phyloP scores from a whole-genome alignment of 2,888 invertebrate genomes.

The Cremastinae sp. region DNA sequence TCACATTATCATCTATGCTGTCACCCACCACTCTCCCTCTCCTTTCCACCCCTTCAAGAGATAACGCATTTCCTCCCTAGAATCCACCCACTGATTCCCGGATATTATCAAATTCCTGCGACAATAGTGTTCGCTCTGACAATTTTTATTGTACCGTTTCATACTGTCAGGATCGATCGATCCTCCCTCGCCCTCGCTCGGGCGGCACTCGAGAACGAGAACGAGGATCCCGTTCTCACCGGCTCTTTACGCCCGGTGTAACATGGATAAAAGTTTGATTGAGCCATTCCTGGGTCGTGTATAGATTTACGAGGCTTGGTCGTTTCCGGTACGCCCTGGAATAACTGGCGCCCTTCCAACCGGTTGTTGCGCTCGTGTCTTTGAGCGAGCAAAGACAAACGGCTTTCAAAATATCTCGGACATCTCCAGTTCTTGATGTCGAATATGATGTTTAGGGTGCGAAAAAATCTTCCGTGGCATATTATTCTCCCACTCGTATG shows the following conservation, averaged over 20 bases:
- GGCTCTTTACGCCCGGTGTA: not conserved
- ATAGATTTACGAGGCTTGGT: conserved; percentile 41
- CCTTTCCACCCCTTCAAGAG: too few relatives aligned
- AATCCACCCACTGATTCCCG: too few relatives aligned
- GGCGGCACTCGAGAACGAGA: conserved; percentile 2
- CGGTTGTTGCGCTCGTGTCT: conserved; percentile 23
- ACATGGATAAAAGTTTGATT: not conserved
- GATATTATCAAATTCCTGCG: too few relatives aligned
- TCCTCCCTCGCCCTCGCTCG: conserved; percentile 4
- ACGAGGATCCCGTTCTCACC: not conserved
- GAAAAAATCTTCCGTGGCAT: too few relatives aligned
- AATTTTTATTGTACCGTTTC: too few relatives aligned
- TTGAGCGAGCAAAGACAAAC: conserved; percentile 42
- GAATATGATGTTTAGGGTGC: not conserved
- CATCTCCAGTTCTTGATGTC: not conserved
- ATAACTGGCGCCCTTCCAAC: conserved; percentile 14
- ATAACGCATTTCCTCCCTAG: too few relatives aligned
- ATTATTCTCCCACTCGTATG: too few relatives aligned
- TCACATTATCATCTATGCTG: too few relatives aligned
- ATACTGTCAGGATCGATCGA: not conserved
- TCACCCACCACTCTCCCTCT: too few relatives aligned
- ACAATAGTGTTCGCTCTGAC: too few relatives aligned
- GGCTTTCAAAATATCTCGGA: conserved; percentile 56
- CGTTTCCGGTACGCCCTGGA: conserved; percentile 46
- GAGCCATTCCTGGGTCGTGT: conserved; percentile 20